Evolutionary conservation across 2,797 vertebrate genomes (phyloP), one percentile per base, ranked within the genome.

Genomic region (Mus caroli): DNA sequence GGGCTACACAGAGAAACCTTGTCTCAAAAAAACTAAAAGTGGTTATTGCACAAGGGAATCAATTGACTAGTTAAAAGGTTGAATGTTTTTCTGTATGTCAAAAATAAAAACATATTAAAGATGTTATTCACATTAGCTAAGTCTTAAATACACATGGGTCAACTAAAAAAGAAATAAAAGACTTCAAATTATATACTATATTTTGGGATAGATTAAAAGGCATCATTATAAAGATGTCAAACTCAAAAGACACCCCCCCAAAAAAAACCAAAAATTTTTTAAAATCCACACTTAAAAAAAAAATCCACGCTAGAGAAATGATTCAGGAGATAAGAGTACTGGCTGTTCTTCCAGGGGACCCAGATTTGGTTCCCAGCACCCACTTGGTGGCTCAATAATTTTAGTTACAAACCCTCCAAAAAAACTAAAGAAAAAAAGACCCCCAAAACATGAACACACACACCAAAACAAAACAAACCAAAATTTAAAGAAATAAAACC

Each of bases 91-190:
- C 91, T 89, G 11, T 4, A 28, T 40, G 52, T 37, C 11, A 79
- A 73, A 88, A 96, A 86, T 19, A 1, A 50, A 85, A 71, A 4
- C 0, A 71, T 50, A 93, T 83, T 90, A 43, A 78, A 88, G 19
- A 88, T 67, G 46, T 67, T 19, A 91, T 17, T 84, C 69, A 78
- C 3, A 71, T 50, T 50, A 71, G 24, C 31, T 37, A 87, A 87
- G 87, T 58, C 26, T 71, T 64, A 73, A 54, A 75, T 58, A 28
- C 3, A 62, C 10, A 76, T 3, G 14, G 71, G 26, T 77, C 54
- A 91, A 77, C 34, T 76, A 43, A 92, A 40, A 83, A 60, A 60
- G 56, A 90, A 87, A 88, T 19, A 88, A 88, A 88, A 22, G 76
- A 69, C 82, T 71, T 62, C 88, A 73, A 95, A 69, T 88, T 56